A percentile compares a stretch with the other conserved stretches of the same genome.
Conservation (phyloP, 2,888 invertebrate species). For the Chydorus sphaericus region DNA sequence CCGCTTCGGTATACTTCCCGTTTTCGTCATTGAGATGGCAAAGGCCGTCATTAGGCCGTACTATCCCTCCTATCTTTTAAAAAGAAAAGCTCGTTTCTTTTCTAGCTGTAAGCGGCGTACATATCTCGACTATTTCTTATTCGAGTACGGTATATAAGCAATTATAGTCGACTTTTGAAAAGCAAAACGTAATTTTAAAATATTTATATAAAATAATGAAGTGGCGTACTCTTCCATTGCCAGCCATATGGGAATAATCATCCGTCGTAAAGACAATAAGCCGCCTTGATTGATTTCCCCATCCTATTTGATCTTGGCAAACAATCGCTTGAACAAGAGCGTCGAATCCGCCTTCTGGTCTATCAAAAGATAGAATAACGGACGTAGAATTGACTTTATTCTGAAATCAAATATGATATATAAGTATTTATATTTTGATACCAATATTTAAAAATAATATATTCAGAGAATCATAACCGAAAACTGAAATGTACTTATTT, state of each 20-base stretch:
- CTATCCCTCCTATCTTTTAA: slow-evolving; percentile 27
- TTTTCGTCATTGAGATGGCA: slow-evolving; percentile 33
- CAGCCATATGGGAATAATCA: slow-evolving; percentile 40
- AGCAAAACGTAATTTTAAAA: too few species aligned
- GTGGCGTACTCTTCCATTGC: slow-evolving; percentile 34
- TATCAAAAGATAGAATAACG: slow-evolving; percentile 39
- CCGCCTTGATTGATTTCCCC: slow-evolving; percentile 37
- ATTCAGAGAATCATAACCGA: too few species aligned
- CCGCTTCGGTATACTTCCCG: slow-evolving; percentile 40
- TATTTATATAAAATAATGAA: too few species aligned
- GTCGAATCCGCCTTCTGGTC: slow-evolving; percentile 77
- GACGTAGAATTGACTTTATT: background rate
- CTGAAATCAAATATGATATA: too few species aligned
- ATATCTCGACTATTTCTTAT: too few species aligned
- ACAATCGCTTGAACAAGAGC: slow-evolving; percentile 14
- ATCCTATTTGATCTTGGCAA: slow-evolving; percentile 31
- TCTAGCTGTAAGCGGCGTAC: too few species aligned
- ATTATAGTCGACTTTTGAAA: too few species aligned
- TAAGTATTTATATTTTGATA: too few species aligned
- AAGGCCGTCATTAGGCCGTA: slow-evolving; percentile 31
- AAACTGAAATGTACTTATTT: too few species aligned
- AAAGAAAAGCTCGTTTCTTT: too few species aligned
- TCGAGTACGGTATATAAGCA: too few species aligned
- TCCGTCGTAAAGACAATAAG: slow-evolving; percentile 40
- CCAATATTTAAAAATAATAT: too few species aligned